Conservation (phyloP, 2,888 invertebrate genomes). For the Hypolimnas misippus region DNA sequence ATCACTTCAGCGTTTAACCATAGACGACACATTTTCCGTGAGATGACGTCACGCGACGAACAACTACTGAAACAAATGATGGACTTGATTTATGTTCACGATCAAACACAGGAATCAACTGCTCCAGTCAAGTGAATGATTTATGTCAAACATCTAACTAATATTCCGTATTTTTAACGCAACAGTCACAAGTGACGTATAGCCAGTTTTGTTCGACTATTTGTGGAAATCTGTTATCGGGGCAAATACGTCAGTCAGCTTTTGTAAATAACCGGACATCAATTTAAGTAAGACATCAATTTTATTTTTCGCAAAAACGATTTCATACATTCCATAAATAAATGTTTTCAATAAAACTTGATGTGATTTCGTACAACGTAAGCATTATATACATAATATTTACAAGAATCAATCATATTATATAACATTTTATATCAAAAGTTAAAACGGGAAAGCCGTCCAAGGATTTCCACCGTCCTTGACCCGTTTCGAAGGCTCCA, state of each 20-base stretch:
- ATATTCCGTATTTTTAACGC: conserved; percentile 27
- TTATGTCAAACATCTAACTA: conserved; percentile 35
- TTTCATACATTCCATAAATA: too few species aligned
- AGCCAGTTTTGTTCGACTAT: conserved; percentile 24
- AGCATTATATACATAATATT: too few species aligned
- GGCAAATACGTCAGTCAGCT: background rate
- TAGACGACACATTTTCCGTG: conserved; percentile 16
- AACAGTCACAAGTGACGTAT: conserved; percentile 30
- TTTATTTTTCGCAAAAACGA: background rate
- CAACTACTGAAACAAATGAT: conserved; percentile 35
- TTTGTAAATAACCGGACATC: background rate
- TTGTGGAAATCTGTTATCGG: background rate
- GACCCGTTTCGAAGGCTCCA: background rate
- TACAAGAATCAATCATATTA: background rate
- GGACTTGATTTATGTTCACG: conserved; percentile 45
- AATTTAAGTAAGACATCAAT: background rate
- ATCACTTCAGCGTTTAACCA: conserved; percentile 3
- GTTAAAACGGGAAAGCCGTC: background rate
- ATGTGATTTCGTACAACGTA: background rate
- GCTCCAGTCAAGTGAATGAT: conserved; percentile 38
- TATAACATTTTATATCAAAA: background rate
- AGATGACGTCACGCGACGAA: conserved; percentile 18
- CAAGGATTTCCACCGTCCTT: background rate
- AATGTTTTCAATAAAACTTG: background rate
- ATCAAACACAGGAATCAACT: conserved; percentile 43